Evolutionary conservation across 53 echinoderm and acorn worm species (phyloP), one percentile per base, ranked within the genome.

Genomic region (Astropecten irregularis): DNA sequence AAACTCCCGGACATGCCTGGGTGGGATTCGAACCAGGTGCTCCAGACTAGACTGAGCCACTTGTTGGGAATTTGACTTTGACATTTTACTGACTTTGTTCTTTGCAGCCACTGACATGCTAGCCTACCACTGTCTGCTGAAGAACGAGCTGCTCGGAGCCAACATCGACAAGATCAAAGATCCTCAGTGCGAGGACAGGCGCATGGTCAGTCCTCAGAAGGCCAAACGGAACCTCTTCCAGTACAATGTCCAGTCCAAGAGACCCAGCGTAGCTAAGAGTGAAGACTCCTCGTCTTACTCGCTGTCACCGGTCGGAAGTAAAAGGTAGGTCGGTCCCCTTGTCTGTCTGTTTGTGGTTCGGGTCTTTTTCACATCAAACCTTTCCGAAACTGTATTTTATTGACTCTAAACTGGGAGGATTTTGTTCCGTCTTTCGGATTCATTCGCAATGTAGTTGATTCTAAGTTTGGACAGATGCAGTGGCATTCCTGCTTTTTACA

Each of bases 161-260:
- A 84, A 91, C 82, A 96, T 96, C 33, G 93, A 93, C 49, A 96
- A 89, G 64, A 93, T 96, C 73, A 96, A 96, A 58, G 96, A 96
- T 67, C 96, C 93, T 3, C 96, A 96, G 68, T 91, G 93, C 49
- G 96, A 96, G 63, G 96, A 96, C 85, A 71, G 96, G 67, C 88
- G 96, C 11, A 93, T 96, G 93, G 93, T 92, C 42, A 96, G 93
- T 49, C 96, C 93, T 8, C 90, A 96, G 89, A 95, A 95, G 76
- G 95, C 83, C 47, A 91, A 88, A 42, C 56, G 93, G 3, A 96
- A 96, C 49, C 89, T 96, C 21, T 96, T 96, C 57, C 90, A 91
- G 66, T 96, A 93, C 74, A 91, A 88, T 26, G 93, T 93, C 33
- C 86, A 89, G 37, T 85, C 91, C 29, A 91, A 96, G 69, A 88